Base-by-base conservation (phyloP, 2,797 vertebrate genomes). In the Australoheros facetus region DNA sequence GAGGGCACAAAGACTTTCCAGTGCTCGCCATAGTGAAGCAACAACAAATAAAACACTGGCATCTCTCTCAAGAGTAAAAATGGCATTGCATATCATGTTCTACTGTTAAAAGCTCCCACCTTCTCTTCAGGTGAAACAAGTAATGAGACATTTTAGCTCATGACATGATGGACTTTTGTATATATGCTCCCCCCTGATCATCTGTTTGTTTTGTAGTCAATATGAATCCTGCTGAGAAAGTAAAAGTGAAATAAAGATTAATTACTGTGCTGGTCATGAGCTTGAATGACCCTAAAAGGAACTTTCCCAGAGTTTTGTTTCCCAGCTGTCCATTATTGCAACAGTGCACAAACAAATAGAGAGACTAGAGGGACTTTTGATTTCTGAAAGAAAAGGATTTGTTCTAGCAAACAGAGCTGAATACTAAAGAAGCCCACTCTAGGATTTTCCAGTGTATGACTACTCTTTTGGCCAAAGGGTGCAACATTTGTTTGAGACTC, bases 1-100 rank as follows among this genome's bases (percentile, higher is more conserved):
- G 30, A 1, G 73, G 71, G 26, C 48, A 26, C 56, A 75, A 34
- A 32, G 56, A 53, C 70, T n/a, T 75, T 51, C 64, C 64, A 69
- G 42, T 39, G 59, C 51, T 85, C 88, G 74, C 89, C 85, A 85
- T 85, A 83, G 84, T 76, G 51, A 88, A 66, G 66, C 75, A 87
- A 86, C 83, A 88, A 86, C 83, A 91, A 91, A 92, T 82, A 89
- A 69, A 89, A 78, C 75, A 51, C 79, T 85, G 85, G 77, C 78
- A 78, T 71, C 56, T 59, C 53, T 57, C 28, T 77, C 66, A 87
- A 85, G 86, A 84, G 72, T 85, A 86, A 83, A 83, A 26, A 8
- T 73, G 72, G 5, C 57, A 77, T 45, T 72, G 66, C 73, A 37
- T 26, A 34, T 69, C 76, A 53, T 19, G 42, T 21, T 73, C 48